Base-by-base conservation (phyloP, 1,140 invertebrate species). In the Cydia pomonella region DNA sequence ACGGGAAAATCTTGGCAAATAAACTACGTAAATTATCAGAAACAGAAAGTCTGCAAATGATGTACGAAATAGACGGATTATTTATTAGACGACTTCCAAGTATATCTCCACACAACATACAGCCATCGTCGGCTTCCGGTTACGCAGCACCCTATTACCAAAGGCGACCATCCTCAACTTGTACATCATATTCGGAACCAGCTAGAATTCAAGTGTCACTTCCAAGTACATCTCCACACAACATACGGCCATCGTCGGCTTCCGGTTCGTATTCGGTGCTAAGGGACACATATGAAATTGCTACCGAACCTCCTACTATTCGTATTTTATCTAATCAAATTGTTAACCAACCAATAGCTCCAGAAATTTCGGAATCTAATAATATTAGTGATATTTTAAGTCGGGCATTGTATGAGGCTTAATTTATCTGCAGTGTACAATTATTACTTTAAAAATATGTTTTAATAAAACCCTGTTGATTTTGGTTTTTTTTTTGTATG, bases 11-110 rank as follows among this genome's bases (percentile, higher is more conserved):
- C 10, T 13, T 64, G 9, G 62, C 62, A 13, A 64, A 64, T 25
- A 64, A 64, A 25, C 62, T 64, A 12, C 62, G 62, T 25, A 64
- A 64, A 64, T 33, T 25, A 25, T n/a, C 23, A 27, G 62, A 64
- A 16, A 27, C 18, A 16, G 62, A 64, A 12, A 64, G 62, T 25
- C 13, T 25, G n/a, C 9, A 64, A 64, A 64, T 64, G 18, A 64
- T 64, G 62, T 64, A 64, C 27, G 62, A 64, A 64, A 64, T 64
- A 25, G 62, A 64, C n/a, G 62, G 62, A 33, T 64, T 64, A 64
- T 44, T 44, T 44, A 44, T 44, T 44, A 44, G 41, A 44, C 41
- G 41, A 44, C 53, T 59, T 59, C 53, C 53, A 59, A 59, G 53
- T 59, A 59, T 23, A 59, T 59, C 53, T 59, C 53, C 53, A n/a